phyloP scores from a whole-genome alignment of 2,797 vertebrate genomes.

The Diplodus puntazzo region DNA sequence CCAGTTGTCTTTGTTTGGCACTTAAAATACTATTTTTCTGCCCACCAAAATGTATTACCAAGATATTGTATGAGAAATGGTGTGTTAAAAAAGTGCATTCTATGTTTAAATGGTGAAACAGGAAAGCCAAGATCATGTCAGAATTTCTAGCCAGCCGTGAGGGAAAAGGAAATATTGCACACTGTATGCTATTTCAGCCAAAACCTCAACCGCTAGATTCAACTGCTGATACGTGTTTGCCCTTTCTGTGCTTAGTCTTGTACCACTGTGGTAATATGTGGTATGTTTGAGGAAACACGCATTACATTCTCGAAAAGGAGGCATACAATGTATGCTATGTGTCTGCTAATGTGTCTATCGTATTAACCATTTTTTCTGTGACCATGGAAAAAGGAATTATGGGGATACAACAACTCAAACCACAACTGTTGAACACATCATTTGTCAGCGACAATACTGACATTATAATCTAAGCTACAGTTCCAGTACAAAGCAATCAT shows the following conservation, averaged over 20 bases:
- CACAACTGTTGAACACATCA: background rate
- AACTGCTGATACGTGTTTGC: background rate
- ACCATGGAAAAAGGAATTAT: background rate
- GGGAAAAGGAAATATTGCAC: background rate
- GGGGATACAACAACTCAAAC: background rate
- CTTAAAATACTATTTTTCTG: background rate
- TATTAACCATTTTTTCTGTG: background rate
- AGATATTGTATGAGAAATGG: background rate
- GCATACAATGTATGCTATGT: background rate
- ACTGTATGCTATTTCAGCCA: background rate
- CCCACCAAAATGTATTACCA: background rate
- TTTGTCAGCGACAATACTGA: background rate
- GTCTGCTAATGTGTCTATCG: too few relatives aligned
- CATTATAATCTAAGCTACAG: background rate
- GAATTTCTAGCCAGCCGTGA: background rate
- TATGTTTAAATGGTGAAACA: background rate
- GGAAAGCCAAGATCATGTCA: background rate
- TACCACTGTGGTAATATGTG: background rate
- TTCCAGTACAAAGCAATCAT: background rate
- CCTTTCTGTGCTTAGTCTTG: background rate
- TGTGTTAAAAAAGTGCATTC: background rate
- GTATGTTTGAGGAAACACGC: background rate
- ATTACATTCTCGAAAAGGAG: background rate
- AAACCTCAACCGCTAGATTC: slow-evolving; percentile 6
- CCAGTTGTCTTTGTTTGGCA: too few relatives aligned